Conservation (phyloP, 2,888 invertebrate species). For the Dione juno region DNA sequence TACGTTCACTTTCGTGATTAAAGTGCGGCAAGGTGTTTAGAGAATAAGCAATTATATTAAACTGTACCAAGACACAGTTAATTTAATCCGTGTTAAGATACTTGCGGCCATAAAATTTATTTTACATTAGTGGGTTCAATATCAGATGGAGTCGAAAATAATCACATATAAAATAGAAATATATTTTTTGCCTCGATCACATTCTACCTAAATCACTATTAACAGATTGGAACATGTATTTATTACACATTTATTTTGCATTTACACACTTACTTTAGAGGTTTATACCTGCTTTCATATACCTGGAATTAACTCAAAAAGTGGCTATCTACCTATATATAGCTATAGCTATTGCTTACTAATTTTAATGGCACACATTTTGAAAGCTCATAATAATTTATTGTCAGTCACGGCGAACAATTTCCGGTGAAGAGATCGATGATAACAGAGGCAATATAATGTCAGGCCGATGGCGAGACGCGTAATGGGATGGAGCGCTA, state of each 20-base stretch:
- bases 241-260: too few species aligned
- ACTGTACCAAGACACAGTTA: too few species aligned
- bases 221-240: background rate
- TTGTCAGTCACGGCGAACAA: constrained; percentile 5
- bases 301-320: too few species aligned
- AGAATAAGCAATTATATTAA: background rate
- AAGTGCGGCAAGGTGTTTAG: background rate
- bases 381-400: background rate
- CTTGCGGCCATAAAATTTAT: too few species aligned
- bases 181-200: background rate
- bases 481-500: constrained; percentile 23
- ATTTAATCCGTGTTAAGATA: too few species aligned
- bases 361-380: background rate
- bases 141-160: background rate
- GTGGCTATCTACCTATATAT: too few species aligned
- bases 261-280: too few species aligned
- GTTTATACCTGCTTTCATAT: too few species aligned
- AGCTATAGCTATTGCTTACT: too few species aligned
- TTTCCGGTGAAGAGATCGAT: constrained; percentile 27
- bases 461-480: constrained; percentile 24
- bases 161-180: background rate
- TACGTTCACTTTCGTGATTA: background rate
- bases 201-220: background rate
- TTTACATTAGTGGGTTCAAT: background rate
- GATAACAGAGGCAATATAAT: constrained; percentile 27